Evolutionary conservation across 2,888 invertebrate species (phyloP), one percentile per base, ranked within the genome.

Genomic region (Aporophyla lueneburgensis): DNA sequence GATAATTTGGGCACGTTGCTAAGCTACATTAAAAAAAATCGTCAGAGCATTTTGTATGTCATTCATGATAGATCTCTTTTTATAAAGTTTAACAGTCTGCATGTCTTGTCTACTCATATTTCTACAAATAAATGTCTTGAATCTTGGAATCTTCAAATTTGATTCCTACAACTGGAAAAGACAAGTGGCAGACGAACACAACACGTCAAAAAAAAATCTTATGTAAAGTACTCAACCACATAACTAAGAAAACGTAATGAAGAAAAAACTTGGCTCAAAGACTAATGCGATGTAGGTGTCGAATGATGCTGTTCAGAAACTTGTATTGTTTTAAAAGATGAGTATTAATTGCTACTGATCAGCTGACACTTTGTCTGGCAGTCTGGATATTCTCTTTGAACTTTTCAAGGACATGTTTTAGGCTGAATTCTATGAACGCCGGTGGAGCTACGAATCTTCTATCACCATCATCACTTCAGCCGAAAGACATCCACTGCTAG

Each of bases 211-310:
- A 19, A 46, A 19, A 71, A 40, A 0, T 56, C 43, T 72, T 77
- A 61, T 61, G 65, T 72, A 71, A 81, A 53, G 6, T 66, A 43
- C 40, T 68, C 33, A 65, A 76, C 61, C 63, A 54, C 59, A 63
- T 76, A 21, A 56, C 77, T 10, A 53, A 24, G 33, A 62, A 21
- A 53, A 43, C 16, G 27, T 10, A 43, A 58, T 40, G 14, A n/a
- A 2, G 12, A 66, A 73, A 72, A 71, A n/a, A 24, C 6, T 82
- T 81, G 83, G 66, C 78, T 59, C 53, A n/a, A 12, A 71, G 9
- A 51, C 69, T 67, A 59, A 78, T 74, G 65, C 16, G 24, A 54
- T 14, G 19, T 19, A 59, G 33, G 71, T 81, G 85, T 72, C 66
- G 69, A 83, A 59, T 70, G 82, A 85, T 24, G 58, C 27, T 40